Base-by-base conservation (phyloP, 2,888 invertebrate genomes). In the Candidula unifasciata region DNA sequence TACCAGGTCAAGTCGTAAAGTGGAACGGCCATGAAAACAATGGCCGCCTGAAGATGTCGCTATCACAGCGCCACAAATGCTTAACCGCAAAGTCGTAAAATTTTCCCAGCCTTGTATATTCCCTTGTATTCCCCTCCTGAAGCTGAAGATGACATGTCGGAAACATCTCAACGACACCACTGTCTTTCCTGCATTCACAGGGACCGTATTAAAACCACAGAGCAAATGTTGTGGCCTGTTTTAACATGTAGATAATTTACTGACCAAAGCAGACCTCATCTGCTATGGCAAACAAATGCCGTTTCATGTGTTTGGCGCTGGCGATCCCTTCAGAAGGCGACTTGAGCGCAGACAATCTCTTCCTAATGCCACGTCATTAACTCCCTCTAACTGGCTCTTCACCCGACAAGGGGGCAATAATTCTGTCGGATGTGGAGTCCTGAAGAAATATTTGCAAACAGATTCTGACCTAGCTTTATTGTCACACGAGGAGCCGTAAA, bases 391-490 rank as follows among this genome's bases (percentile, higher is more conserved):
- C 66, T 2, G 27, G 37, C 76, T 57, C 82, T 77, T 73, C 77
- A 68, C 44, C 44, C 68, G 16, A 33, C 77, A 16, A 64, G 77
- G 74, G n/a, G 82, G 76, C 68, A 76, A 77, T 82, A 82, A 77
- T 77, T 64, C 82, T 82, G 82, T 82, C 82, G 68, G 76, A 77
- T 57, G 77, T 82, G 82, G 52, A 82, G 82, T 77, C 37, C 77
- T 76, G 16, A 68, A 76, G 76, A n/a, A 82, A 82, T 82, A 82
- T 82, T 82, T 82, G 82, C 44, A 30, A 18, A 64, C 82, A 74
- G 82, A 82, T 52, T 33, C 66, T 13, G 35, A n/a, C 37, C 82
- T 68, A 30, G 76, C 60, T 82, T 82, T 82, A 82, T 77, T 82
- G 82, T 77, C 21, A 13, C 44, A 24, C 1, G 82, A 82, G 82